Conservation (phyloP, 2,113 vertebrate species). For the Pelusios castaneus region DNA sequence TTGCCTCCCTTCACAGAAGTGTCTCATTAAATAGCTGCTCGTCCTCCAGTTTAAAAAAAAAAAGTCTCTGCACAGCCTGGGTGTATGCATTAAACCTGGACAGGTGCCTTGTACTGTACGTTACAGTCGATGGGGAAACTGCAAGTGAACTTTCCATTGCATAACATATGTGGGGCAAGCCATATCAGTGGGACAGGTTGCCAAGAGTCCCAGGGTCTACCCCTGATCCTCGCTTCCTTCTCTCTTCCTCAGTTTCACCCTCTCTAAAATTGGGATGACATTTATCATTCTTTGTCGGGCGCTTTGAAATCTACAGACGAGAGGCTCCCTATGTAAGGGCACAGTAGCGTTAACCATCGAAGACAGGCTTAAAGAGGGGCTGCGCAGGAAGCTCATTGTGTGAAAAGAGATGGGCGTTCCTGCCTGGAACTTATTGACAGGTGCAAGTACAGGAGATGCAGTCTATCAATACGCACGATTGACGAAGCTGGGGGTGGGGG, state of each 20-base stretch:
- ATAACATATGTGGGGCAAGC: not conserved
- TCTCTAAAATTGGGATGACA: not conserved
- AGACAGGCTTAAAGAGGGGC: not conserved
- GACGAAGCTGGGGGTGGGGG: not conserved
- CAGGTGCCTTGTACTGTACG: too few relatives aligned
- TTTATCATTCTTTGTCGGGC: not conserved
- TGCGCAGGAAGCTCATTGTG: not conserved
- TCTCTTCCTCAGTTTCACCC: not conserved
- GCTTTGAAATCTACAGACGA: not conserved
- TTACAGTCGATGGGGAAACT: not conserved
- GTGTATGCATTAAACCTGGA: not conserved
- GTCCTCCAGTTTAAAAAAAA: not conserved
- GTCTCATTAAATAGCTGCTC: not conserved
- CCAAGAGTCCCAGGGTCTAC: rapidly evolving
- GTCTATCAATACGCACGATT: not conserved
- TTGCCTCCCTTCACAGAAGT: not conserved
- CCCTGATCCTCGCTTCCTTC: not conserved
- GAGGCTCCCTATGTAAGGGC: not conserved
- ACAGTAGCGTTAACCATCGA: not conserved
- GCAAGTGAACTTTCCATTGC: not conserved
- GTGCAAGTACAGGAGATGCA: not conserved
- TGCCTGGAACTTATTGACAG: not conserved
- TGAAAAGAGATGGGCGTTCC: not conserved
- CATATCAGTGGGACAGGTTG: not conserved
- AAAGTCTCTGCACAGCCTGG: not conserved